phyloP scores from a whole-genome alignment of 2,113 vertebrate genomes.

The Petromus typicus region DNA sequence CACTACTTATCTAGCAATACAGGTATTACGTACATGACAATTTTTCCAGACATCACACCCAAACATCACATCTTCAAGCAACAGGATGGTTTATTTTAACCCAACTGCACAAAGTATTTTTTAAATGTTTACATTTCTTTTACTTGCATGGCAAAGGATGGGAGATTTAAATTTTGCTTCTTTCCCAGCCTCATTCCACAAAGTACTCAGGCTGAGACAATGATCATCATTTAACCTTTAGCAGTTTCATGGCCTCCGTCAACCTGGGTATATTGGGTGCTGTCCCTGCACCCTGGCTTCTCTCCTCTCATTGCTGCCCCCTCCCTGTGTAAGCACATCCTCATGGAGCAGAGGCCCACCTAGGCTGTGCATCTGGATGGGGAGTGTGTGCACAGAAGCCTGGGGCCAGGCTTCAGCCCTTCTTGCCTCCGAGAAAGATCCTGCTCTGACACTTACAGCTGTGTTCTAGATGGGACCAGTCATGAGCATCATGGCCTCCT shows the following conservation, averaged over 20 bases:
- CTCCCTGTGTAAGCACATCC: background rate
- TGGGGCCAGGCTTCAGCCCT: background rate
- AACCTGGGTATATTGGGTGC: fast-evolving
- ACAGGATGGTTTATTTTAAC: slow-evolving; percentile 35
- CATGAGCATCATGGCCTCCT: background rate
- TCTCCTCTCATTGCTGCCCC: background rate
- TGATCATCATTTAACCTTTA: background rate
- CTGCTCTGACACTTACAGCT: background rate
- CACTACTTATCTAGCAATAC: background rate
- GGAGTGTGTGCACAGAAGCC: background rate
- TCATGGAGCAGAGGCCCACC: background rate
- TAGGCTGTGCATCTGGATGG: fast-evolving
- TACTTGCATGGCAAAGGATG: background rate
- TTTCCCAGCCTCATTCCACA: background rate
- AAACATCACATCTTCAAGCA: background rate
- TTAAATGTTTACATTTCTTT: background rate
- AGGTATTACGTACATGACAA: background rate
- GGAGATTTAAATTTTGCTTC: background rate
- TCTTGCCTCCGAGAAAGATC: background rate
- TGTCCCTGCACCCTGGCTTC: background rate
- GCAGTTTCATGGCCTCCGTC: fast-evolving
- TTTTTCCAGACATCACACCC: slow-evolving; percentile 1
- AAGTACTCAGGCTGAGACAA: background rate
- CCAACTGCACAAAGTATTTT: background rate
- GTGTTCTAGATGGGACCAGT: background rate